Evolutionary conservation across 1,140 invertebrate genomes (phyloP).

Genomic region (Parasteatoda tepidariorum): DNA sequence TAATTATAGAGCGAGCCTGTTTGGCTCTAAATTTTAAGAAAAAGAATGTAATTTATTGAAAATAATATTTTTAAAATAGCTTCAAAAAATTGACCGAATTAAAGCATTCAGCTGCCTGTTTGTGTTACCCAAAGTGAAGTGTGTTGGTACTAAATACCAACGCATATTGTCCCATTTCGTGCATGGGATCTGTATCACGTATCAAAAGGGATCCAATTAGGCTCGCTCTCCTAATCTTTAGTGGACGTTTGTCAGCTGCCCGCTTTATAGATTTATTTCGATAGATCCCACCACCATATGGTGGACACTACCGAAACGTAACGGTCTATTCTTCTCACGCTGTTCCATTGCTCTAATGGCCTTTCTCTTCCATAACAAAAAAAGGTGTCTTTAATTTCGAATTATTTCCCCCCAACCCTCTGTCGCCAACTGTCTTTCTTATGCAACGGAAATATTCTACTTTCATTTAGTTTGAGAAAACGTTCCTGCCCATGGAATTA

Average conservation of each 20-base stretch:
- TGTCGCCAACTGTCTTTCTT: not conserved
- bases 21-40: too few species aligned
- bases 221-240: conserved; percentile 28
- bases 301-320: not conserved
- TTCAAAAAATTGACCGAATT: too few species aligned
- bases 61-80: too few species aligned
- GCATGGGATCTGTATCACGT: not conserved
- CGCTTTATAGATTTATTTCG: not conserved
- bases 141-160: too few species aligned
- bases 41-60: too few species aligned
- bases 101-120: too few species aligned
- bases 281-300: not conserved
- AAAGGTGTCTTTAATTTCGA: not conserved
- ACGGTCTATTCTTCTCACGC: conserved; percentile 6
- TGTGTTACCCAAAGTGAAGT: too few species aligned
- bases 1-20: too few species aligned
- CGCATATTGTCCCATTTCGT: too few species aligned
- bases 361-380: not conserved
- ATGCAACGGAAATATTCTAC: too few species aligned
- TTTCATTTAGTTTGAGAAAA: too few species aligned
- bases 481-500: too few species aligned
- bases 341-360: not conserved
- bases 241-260: conserved; percentile 28
- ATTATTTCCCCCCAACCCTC: not conserved
- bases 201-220: not conserved